Conservation (phyloP, 2,888 invertebrate species). For the Papilio elwesi region DNA sequence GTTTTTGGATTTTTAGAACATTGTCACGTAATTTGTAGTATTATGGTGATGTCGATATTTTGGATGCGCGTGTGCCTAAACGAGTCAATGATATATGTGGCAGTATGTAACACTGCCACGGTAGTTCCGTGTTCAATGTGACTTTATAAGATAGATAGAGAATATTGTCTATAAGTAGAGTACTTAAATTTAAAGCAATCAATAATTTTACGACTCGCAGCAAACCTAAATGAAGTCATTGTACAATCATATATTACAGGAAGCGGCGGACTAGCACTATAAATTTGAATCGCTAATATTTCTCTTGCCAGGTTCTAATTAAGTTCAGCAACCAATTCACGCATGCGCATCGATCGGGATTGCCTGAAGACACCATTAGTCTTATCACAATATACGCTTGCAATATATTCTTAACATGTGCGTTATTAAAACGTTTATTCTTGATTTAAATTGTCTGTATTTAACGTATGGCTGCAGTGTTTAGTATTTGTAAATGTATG, state of each 20-base stretch:
- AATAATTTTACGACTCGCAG: conserved; percentile 44
- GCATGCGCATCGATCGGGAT: conserved; percentile 70
- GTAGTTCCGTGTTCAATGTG: conserved; percentile 35
- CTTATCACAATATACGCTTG: conserved; percentile 60
- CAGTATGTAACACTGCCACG: conserved; percentile 20
- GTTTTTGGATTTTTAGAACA: conserved; percentile 69
- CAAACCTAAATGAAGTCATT: conserved; percentile 48
- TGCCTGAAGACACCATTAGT: conserved; percentile 78
- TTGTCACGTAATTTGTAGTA: conserved; percentile 74
- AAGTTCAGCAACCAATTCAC: conserved; percentile 75
- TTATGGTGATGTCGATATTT: conserved; percentile 56
- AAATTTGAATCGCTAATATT: conserved; percentile 77
- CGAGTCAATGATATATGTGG: conserved; percentile 42
- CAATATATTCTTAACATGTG: conserved; percentile 44
- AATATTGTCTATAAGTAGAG: not conserved
- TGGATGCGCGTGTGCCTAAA: conserved; percentile 43
- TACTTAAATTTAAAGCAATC: not conserved
- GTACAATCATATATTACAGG: conserved; percentile 58
- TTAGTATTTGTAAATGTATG: not conserved
- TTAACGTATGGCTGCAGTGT: conserved; percentile 5
- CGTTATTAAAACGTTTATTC: conserved; percentile 39
- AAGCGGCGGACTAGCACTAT: conserved; percentile 60
- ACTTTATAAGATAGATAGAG: conserved; percentile 39
- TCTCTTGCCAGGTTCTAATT: conserved; percentile 75
- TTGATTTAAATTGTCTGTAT: conserved; percentile 29